Evolutionary conservation across 2,113 vertebrate species (phyloP).

Genomic region (Pollimyrus isidori): DNA sequence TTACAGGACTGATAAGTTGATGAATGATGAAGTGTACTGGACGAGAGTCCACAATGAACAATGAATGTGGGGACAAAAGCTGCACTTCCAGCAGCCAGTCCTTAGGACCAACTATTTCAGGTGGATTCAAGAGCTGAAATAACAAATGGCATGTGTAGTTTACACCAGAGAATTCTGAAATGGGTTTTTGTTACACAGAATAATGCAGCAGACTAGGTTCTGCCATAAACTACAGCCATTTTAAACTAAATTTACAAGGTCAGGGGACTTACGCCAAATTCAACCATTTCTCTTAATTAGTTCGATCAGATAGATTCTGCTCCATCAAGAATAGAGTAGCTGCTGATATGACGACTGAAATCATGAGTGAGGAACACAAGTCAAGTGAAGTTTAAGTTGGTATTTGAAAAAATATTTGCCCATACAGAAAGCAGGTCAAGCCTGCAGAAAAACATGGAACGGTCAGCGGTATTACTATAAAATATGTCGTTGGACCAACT

Average conservation of each 20-base stretch:
- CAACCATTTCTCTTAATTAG: neutral
- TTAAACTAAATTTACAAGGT: neutral
- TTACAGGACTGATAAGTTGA: neutral
- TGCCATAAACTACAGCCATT: neutral
- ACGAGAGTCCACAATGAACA: neutral
- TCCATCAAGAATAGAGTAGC: neutral
- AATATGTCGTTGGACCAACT: neutral
- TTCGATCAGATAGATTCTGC: neutral
- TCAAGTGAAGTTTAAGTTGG: neutral
- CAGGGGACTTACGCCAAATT: neutral
- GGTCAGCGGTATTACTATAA: neutral
- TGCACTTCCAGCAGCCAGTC: neutral
- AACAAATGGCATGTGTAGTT: neutral
- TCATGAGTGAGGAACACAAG: neutral
- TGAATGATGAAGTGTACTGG: neutral
- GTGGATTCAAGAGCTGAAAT: neutral
- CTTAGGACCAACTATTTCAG: neutral
- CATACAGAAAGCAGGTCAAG: neutral
- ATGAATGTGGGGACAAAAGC: neutral
- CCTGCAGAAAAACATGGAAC: neutral
- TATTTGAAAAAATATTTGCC: neutral
- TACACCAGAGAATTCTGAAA: neutral
- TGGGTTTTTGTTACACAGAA: neutral
- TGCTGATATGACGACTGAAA: neutral
- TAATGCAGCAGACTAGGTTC: neutral